phyloP scores from a whole-genome alignment of 2,888 invertebrate genomes.

The Hirtodrosophila trivittata region DNA sequence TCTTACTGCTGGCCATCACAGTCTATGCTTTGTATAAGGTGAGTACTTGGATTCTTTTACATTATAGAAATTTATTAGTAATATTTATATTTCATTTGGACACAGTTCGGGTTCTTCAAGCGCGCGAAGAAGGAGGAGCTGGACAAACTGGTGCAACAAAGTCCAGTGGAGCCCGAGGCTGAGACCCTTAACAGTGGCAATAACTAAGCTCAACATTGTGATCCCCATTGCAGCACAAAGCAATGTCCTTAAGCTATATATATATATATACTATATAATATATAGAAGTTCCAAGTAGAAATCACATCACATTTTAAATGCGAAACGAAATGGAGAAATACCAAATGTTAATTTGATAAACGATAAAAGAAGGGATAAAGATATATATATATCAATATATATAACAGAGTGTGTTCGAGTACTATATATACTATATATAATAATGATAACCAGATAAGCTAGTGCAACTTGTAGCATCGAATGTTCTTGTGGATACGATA shows the following conservation, averaged over 20 bases:
- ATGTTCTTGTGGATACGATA: slow-evolving; percentile 48
- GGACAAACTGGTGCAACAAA: slow-evolving; percentile 82
- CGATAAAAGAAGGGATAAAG: slow-evolving; percentile 10
- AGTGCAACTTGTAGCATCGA: slow-evolving; percentile 55
- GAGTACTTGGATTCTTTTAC: slow-evolving; percentile 11
- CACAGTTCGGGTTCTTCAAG: slow-evolving; percentile 85
- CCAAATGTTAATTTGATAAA: slow-evolving; percentile 31
- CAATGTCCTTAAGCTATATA: slow-evolving; percentile 19
- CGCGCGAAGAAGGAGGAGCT: slow-evolving; percentile 84
- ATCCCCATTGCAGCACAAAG: slow-evolving; percentile 33
- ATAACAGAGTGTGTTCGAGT: slow-evolving; percentile 3
- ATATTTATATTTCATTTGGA: not conserved
- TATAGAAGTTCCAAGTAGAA: slow-evolving; percentile 2
- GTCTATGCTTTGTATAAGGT: slow-evolving; percentile 83
- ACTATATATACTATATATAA: slow-evolving; percentile 4
- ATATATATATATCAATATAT: not conserved
- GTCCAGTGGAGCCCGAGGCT: slow-evolving; percentile 75
- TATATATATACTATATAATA: not conserved
- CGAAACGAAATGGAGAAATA: slow-evolving; percentile 36
- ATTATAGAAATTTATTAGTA: not conserved
- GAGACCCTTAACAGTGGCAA: slow-evolving; percentile 76
- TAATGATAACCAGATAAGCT: slow-evolving; percentile 22
- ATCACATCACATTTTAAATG: slow-evolving; percentile 50
- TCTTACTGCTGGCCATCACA: slow-evolving; percentile 83
- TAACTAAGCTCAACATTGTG: slow-evolving; percentile 56